Base-by-base conservation (phyloP, 2,888 invertebrate species). In the Spilarctia lutea region DNA sequence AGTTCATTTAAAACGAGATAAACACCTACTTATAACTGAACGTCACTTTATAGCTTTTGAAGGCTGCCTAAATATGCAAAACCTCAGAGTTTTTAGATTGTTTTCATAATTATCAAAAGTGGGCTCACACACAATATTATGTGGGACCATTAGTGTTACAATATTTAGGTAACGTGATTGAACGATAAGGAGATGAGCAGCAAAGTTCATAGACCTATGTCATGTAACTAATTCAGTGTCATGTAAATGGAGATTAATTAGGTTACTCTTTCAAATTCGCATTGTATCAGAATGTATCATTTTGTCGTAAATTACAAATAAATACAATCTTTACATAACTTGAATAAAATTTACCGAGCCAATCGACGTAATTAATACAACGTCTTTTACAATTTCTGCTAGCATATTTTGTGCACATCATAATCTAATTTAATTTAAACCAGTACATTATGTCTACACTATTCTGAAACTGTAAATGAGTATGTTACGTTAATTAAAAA, bases 111-210 rank as follows among this genome's bases (percentile, higher is more conserved):
- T 69, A 78, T 77, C 79, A 81, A 77, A 83, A 80, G 78, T 87
- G 89, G 89, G 90, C 88, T 91, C 91, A 91, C 89, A 87, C 90
- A 90, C 89, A 86, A 86, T 86, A 86, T 86, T 85, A 86, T 90
- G 92, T 93, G 92, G 92, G 91, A 91, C 91, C 92, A 92, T 90
- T 92, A 88, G 83, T 85, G 79, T 86, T 86, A 87, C 84, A 82
- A 75, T 81, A 83, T 82, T 83, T 85, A 87, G 81, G 82, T 85
- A 86, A 85, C 79, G 70, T 74, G 75, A 77, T 83, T 85, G 74
- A 69, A 68, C 75, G 75, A 76, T 77, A 72, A 75, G 73, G 73
- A 75, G 72, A 78, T 74, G 73, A 65, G 75, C 76, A 79, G 75
- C 71, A 52, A 77, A 66, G 45, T 75, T 69, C 76, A 81, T 73